phyloP scores from a whole-genome alignment of 1,140 invertebrate genomes.

The Pseudobourletiella spinata region DNA sequence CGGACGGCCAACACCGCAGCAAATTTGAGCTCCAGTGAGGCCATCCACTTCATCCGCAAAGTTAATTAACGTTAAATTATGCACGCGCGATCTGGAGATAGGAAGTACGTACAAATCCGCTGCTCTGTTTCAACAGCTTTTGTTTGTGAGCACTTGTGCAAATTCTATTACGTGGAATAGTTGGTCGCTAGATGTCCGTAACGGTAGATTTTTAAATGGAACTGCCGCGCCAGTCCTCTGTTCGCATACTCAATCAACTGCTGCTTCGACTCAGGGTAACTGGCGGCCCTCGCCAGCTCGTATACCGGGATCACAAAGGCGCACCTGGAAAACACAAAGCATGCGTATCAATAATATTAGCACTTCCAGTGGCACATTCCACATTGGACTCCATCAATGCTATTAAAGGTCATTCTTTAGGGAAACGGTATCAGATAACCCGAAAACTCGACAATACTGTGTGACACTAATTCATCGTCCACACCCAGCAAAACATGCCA shows the following conservation, averaged over 20 bases:
- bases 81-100: neutral
- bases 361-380: too few species aligned
- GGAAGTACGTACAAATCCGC: too few species aligned
- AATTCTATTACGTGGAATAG: slow-evolving; percentile 61
- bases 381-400: too few species aligned
- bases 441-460: too few species aligned
- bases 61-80: neutral
- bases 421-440: too few species aligned
- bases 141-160: neutral
- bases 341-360: too few species aligned
- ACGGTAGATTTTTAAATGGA: slow-evolving; percentile 85
- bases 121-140: neutral
- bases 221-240: slow-evolving; percentile 71
- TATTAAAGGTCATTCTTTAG: too few species aligned
- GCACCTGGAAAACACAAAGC: too few species aligned
- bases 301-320: slow-evolving; percentile 81
- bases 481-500: too few species aligned
- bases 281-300: slow-evolving; percentile 52
- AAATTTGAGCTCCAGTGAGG: neutral
- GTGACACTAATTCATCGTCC: too few species aligned
- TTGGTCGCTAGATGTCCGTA: slow-evolving; percentile 88
- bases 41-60: neutral
- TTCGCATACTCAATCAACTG: slow-evolving; percentile 63
- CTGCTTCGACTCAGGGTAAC: slow-evolving; percentile 67
- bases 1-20: neutral